phyloP scores from a whole-genome alignment of 2,888 invertebrate genomes.

The Agrochola lychnidis region DNA sequence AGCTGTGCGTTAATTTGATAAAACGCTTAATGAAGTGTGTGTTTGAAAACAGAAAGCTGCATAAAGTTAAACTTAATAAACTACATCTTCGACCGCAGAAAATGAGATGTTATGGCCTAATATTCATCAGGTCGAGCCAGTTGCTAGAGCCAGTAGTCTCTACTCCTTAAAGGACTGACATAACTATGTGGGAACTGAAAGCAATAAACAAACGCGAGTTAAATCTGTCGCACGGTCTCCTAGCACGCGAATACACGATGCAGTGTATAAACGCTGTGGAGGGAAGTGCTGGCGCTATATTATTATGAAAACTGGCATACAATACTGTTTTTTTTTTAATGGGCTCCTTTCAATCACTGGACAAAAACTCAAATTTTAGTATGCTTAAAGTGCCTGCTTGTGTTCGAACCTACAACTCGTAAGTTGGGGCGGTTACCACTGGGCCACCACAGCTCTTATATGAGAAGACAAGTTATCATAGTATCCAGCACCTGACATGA shows the following conservation, averaged over 20 bases:
- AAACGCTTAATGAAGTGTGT: too few species aligned
- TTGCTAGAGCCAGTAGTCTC: slow-evolving; percentile 25
- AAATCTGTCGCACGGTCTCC: slow-evolving; percentile 64
- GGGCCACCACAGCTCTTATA: too few species aligned
- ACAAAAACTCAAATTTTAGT: too few species aligned
- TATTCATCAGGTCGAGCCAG: not conserved
- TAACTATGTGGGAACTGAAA: slow-evolving; percentile 35
- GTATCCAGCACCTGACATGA: too few species aligned
- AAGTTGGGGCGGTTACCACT: too few species aligned
- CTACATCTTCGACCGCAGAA: not conserved
- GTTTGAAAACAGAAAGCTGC: too few species aligned
- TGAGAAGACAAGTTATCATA: too few species aligned
- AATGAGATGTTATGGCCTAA: not conserved
- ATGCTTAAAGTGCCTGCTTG: too few species aligned
- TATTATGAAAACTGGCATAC: not conserved
- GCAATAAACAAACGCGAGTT: slow-evolving; percentile 65
- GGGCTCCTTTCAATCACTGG: too few species aligned
- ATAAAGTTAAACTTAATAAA: not conserved
- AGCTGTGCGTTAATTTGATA: too few species aligned
- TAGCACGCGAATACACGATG: slow-evolving; percentile 38
- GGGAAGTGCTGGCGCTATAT: not conserved
- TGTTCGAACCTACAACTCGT: too few species aligned
- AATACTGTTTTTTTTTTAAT: too few species aligned
- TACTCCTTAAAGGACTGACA: slow-evolving; percentile 5
- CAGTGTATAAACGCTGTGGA: slow-evolving; percentile 1